These are phyloP conservation scores for Xiphophorus maculatus DNA, from an alignment of 2,113 vertebrate species.

Conservation along the genomic window DNA sequence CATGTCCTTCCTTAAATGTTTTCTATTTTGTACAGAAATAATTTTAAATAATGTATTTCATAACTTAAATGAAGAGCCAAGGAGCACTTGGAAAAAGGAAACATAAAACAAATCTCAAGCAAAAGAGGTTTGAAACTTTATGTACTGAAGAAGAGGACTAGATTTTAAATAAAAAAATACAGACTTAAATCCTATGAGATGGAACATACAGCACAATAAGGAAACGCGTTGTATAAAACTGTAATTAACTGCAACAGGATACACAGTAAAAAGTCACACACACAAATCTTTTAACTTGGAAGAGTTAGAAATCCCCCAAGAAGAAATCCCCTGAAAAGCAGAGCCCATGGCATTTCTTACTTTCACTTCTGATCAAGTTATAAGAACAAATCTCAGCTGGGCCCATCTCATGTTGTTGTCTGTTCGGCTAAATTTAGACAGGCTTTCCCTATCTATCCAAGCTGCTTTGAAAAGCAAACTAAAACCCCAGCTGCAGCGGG, in stretches of 20 bases:
- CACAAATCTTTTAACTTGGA: background rate
- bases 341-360: constrained; percentile 13
- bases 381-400: background rate
- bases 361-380: constrained; percentile 26
- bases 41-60: too few species aligned
- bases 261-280: background rate
- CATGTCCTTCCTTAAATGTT: too few species aligned
- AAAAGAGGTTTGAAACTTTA: too few species aligned
- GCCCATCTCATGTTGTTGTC: constrained; percentile 13
- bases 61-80: too few species aligned
- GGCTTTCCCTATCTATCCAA: constrained; percentile 21
- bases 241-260: background rate
- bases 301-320: background rate
- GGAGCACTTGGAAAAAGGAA: too few species aligned
- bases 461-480: constrained; percentile 40
- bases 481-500: constrained; percentile 23
- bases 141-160: too few species aligned
- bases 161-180: too few species aligned
- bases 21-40: too few species aligned
- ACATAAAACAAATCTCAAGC: too few species aligned
- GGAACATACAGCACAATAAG: constrained; percentile 36
- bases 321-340: constrained; percentile 45
- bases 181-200: constrained; percentile 6
- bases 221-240: background rate
- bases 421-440: constrained; percentile 49